phyloP scores from a whole-genome alignment of 2,888 invertebrate species.

The Ectobius pallidus region DNA sequence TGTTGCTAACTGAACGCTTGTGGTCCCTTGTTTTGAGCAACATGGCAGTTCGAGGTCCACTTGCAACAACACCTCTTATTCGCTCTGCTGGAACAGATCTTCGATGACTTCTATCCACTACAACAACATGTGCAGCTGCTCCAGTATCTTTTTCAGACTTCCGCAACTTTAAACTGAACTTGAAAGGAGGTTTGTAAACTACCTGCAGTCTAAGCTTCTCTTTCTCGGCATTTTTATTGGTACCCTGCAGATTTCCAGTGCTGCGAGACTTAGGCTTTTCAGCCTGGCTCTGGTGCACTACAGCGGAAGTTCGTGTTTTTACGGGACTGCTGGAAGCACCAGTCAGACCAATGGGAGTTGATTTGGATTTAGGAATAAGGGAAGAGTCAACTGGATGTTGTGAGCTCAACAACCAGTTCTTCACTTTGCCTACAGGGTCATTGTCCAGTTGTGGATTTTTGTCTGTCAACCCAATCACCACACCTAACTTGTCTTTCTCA shows the following conservation, averaged over 20 bases:
- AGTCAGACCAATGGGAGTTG: conserved; percentile 77
- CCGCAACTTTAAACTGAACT: conserved; percentile 80
- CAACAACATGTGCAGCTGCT: conserved; percentile 57
- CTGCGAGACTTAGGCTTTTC: conserved; percentile 65
- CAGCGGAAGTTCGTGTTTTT: conserved; percentile 17
- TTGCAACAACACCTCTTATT: conserved; percentile 13
- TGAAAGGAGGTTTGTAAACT: conserved; percentile 86
- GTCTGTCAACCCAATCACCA: conserved; percentile 2
- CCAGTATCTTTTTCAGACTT: conserved; percentile 65
- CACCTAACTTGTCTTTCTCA: conserved; percentile 32
- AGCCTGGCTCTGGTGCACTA: neutral
- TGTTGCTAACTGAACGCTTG: conserved; percentile 23
- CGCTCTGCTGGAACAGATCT: conserved; percentile 10
- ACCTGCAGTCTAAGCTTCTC: conserved; percentile 78
- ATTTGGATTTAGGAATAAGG: conserved; percentile 77
- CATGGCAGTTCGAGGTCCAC: conserved; percentile 34
- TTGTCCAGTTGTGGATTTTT: conserved; percentile 22
- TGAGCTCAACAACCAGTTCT: conserved; percentile 82
- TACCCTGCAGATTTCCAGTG: conserved; percentile 69
- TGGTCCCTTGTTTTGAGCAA: conserved; percentile 33
- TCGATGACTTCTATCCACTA: conserved; percentile 55
- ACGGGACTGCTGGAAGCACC: conserved; percentile 44
- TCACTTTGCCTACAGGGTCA: conserved; percentile 77
- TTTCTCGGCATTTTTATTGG: conserved; percentile 45
- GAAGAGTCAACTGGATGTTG: conserved; percentile 52